phyloP scores from a whole-genome alignment of 2,888 invertebrate species.

The Glyphotaelius pellucidus region DNA sequence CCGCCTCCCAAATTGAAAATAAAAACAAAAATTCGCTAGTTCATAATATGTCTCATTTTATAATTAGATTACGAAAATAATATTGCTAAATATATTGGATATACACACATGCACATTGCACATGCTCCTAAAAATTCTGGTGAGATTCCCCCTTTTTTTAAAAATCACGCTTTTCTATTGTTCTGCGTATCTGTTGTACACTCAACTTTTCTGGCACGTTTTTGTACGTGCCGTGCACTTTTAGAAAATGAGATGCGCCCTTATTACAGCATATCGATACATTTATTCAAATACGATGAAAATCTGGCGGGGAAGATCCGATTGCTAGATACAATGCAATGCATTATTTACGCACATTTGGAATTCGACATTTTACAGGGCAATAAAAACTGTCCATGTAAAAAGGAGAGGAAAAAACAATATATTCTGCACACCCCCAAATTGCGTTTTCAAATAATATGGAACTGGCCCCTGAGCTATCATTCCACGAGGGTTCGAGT shows the following conservation, averaged over 20 bases:
- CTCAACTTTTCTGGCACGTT: not conserved
- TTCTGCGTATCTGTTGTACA: not conserved
- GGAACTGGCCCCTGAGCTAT: constrained; percentile 45
- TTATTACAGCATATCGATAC: not conserved
- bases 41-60: no score
- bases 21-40: no score
- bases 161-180: not conserved
- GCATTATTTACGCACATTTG: constrained; percentile 64
- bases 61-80: no score
- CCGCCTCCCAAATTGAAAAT: no score
- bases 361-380: constrained; percentile 65
- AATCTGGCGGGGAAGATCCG: constrained; percentile 28
- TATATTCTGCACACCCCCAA: constrained; percentile 64
- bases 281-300: constrained; percentile 33
- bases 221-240: not conserved
- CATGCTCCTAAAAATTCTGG: no score
- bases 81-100: no score
- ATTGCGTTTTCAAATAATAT: constrained; percentile 63
- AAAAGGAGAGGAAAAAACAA: constrained; percentile 61
- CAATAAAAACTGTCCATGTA: constrained; percentile 62
- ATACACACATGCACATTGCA: no score
- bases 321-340: constrained; percentile 53
- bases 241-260: not conserved
- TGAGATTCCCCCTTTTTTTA: not conserved
- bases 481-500: constrained; percentile 49